Evolutionary conservation across 2,888 invertebrate genomes (phyloP).

Genomic region (Melieria picta): DNA sequence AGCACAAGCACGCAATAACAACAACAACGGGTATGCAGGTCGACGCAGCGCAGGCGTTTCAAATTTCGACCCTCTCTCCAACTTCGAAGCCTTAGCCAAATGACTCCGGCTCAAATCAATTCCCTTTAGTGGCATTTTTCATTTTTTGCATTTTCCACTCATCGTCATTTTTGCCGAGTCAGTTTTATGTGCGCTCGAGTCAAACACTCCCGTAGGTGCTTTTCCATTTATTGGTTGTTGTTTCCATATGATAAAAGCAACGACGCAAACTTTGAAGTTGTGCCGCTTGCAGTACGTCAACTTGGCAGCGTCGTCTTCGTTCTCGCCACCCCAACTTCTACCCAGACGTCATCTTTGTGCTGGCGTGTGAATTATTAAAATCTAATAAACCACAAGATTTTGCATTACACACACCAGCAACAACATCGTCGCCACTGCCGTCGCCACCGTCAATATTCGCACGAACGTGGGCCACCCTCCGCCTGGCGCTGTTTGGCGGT

Average conservation of each 20-base stretch:
- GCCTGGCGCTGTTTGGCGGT: constrained; percentile 18
- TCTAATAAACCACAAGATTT: constrained; percentile 65
- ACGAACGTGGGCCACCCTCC: constrained; percentile 17
- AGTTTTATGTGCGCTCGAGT: too few species aligned
- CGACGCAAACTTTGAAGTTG: constrained; percentile 26
- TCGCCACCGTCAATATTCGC: constrained; percentile 5
- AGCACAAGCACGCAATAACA: too few species aligned
- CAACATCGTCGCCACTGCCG: not conserved
- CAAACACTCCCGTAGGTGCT: not conserved
- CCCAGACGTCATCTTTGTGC: constrained; percentile 20
- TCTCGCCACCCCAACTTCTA: not conserved
- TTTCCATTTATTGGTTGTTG: not conserved
- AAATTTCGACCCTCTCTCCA: too few species aligned
- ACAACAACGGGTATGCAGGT: too few species aligned
- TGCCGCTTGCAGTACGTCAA: not conserved
- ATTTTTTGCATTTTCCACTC: constrained; percentile 30
- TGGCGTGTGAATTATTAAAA: constrained; percentile 64
- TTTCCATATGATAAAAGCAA: constrained; percentile 24
- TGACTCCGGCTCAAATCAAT: constrained; percentile 53
- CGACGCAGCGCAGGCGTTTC: too few species aligned
- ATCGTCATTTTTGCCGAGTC: constrained; percentile 7
- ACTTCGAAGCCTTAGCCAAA: too few species aligned
- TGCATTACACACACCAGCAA: constrained; percentile 45
- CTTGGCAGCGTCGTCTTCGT: not conserved
- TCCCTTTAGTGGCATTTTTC: constrained; percentile 53